Evolutionary conservation across 2,888 invertebrate genomes (phyloP).

Genomic region (Xylota sylvarum): DNA sequence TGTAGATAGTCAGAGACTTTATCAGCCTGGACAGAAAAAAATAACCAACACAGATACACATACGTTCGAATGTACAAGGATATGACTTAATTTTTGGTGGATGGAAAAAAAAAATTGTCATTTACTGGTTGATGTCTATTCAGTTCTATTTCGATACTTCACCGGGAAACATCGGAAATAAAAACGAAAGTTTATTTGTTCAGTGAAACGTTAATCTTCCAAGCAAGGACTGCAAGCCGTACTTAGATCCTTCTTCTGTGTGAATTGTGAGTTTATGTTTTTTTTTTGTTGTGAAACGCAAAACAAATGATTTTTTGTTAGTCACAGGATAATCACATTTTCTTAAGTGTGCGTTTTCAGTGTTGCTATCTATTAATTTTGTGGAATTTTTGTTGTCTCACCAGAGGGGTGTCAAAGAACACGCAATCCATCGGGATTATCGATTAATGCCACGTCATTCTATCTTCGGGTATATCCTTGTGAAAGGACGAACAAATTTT

Average conservation of each 20-base stretch:
- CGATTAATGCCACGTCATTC: slow-evolving; percentile 63
- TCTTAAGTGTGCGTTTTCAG: neutral
- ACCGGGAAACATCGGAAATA: slow-evolving; percentile 54
- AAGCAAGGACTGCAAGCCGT: slow-evolving; percentile 17
- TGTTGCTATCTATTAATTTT: neutral
- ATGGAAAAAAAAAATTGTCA: slow-evolving; percentile 57
- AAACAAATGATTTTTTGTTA: neutral
- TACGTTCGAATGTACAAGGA: slow-evolving; percentile 20
- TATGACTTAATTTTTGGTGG: slow-evolving; percentile 36
- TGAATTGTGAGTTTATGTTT: slow-evolving; percentile 46
- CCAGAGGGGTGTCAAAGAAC: neutral
- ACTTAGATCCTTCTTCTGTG: slow-evolving; percentile 1
- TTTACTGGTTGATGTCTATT: slow-evolving; percentile 49
- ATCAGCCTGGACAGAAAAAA: slow-evolving; percentile 31
- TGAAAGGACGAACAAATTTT: neutral
- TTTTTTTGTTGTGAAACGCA: neutral
- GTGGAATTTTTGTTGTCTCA: slow-evolving; percentile 13
- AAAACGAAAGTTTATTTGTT: slow-evolving; percentile 6
- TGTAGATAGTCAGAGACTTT: slow-evolving; percentile 30
- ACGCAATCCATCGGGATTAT: slow-evolving; percentile 41
- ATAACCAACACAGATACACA: slow-evolving; percentile 19
- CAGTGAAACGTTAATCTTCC: slow-evolving; percentile 27
- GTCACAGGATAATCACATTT: slow-evolving; percentile 1
- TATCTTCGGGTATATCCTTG: slow-evolving; percentile 14
- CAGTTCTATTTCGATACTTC: slow-evolving; percentile 56